Conservation (phyloP, 2,888 invertebrate genomes). For the Aporophyla lueneburgensis region DNA sequence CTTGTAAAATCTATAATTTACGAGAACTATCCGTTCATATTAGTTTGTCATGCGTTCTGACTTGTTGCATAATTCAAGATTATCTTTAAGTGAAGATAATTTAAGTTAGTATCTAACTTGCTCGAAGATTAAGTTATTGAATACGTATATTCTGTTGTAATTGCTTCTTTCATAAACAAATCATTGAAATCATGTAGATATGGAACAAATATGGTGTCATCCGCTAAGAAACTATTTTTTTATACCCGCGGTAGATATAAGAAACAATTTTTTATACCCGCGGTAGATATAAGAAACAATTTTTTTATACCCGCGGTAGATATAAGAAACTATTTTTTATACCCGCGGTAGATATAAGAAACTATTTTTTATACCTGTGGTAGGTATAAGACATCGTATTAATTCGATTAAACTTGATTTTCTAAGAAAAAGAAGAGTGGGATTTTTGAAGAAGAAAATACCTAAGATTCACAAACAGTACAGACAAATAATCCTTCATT, state of each 20-base stretch:
- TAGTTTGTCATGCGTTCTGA: slow-evolving; percentile 65
- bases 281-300: too few species aligned
- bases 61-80: slow-evolving; percentile 54
- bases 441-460: too few species aligned
- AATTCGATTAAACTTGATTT: background rate
- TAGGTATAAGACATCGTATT: too few species aligned
- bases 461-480: background rate
- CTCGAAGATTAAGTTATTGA: background rate
- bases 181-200: background rate
- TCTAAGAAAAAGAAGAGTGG: background rate
- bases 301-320: background rate
- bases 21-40: slow-evolving; percentile 32
- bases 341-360: background rate
- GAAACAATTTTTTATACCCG: background rate
- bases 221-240: background rate
- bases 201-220: background rate
- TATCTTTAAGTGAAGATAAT: slow-evolving; percentile 34
- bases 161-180: background rate
- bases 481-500: too few species aligned
- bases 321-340: background rate
- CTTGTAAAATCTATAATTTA: slow-evolving; percentile 42
- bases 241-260: background rate
- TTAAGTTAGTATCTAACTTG: slow-evolving; percentile 11
- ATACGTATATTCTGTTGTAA: background rate
- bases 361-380: background rate